Percentiles rank a stretch among this genome's conserved stretches.
These are phyloP conservation scores for Drosophila willistoni DNA, from an alignment of 1,140 invertebrate species.

Conservation along the genomic window DNA sequence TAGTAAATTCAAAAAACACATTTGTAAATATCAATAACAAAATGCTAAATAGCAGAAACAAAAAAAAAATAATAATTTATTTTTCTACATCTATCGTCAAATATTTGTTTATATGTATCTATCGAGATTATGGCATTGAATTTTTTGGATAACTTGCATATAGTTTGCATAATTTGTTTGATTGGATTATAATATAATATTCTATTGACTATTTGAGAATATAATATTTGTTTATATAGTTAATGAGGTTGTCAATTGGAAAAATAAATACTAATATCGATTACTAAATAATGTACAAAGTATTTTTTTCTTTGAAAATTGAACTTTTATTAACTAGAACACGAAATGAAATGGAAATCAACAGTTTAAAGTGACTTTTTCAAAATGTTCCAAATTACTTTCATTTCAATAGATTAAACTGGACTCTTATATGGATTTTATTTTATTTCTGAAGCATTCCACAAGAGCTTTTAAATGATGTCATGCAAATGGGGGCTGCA, in stretches of 20 bases:
- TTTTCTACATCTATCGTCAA: conserved; percentile 21
- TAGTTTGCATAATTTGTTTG: conserved; percentile 14
- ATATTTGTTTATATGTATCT: conserved; percentile 16
- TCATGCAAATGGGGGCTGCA: background rate
- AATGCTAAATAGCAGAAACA: conserved; percentile 24
- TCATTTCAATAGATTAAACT: conserved; percentile 8
- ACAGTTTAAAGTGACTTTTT: background rate
- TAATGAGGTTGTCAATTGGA: conserved; percentile 10
- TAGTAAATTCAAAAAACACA: conserved; percentile 28
- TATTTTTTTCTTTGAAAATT: background rate
- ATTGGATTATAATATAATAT: conserved; percentile 13
- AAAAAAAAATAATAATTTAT: conserved; percentile 38
- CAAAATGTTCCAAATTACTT: background rate
- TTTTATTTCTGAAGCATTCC: no score
- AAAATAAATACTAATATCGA: background rate
- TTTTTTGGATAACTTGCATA: conserved; percentile 7
- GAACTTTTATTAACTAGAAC: background rate
- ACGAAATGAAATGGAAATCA: no score
- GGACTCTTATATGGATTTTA: no score
- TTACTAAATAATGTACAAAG: background rate
- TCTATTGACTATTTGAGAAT: conserved; percentile 7
- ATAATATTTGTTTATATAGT: conserved; percentile 4
- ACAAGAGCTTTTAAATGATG: background rate
- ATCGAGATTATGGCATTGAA: conserved; percentile 22
- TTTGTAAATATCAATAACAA: conserved; percentile 50